A percentile compares a stretch with the other conserved stretches of the same genome.
Conservation (phyloP, 2,888 invertebrate genomes). For the Formica aserva region DNA sequence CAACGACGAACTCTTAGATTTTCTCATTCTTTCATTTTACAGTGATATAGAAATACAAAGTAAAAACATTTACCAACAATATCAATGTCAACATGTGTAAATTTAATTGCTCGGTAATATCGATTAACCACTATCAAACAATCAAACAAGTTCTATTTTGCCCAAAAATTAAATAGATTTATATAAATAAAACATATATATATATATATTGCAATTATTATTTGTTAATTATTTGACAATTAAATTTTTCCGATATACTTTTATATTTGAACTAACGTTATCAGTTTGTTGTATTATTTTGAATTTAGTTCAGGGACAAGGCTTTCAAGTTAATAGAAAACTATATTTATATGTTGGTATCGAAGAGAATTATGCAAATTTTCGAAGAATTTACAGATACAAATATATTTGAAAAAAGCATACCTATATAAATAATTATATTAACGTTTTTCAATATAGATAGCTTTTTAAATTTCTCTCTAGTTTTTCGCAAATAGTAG, state of each 20-base stretch:
- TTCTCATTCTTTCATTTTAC: not conserved
- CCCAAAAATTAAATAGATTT: constrained; percentile 1
- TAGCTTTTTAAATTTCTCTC: not conserved
- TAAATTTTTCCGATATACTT: not conserved
- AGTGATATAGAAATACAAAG: not conserved
- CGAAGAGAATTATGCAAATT: not conserved
- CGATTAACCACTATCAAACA: not conserved
- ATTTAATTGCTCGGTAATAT: not conserved
- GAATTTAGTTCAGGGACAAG: not conserved
- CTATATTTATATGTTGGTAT: not conserved
- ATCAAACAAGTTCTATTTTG: not conserved
- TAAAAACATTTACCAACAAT: not conserved
- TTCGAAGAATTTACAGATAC: not conserved
- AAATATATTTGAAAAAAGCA: not conserved
- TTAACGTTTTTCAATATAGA: not conserved
- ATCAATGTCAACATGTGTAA: not conserved
- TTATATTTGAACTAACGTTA: not conserved
- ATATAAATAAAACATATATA: not conserved
- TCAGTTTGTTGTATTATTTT: not conserved
- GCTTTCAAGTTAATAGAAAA: constrained; percentile 1
- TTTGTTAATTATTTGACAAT: not conserved
- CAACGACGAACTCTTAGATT: not conserved
- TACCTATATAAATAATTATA: not conserved
- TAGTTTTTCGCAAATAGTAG: not conserved
- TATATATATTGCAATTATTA: not conserved